phyloP scores from a whole-genome alignment of 2,113 vertebrate genomes.

The Todiramphus chloris region DNA sequence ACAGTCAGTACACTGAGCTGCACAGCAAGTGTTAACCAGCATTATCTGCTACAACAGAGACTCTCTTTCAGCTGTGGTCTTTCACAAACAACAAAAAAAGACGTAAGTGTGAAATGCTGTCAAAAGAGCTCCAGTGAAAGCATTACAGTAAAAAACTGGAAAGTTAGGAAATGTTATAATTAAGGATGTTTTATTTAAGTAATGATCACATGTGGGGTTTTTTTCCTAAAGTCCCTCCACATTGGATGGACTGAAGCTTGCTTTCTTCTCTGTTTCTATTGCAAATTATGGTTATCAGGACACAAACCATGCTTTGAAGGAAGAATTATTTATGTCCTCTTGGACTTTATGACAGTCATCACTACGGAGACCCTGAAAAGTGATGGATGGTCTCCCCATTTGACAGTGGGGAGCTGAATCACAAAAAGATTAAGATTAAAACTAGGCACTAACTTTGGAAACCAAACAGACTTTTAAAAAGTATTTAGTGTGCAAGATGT shows the following conservation, averaged over 20 bases:
- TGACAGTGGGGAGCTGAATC: not conserved
- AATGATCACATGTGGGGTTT: not conserved
- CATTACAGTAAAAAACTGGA: not conserved
- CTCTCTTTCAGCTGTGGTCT: slow-evolving; percentile 14
- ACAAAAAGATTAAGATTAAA: not conserved
- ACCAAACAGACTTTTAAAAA: not conserved
- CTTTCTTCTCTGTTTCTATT: not conserved
- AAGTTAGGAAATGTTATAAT: not conserved
- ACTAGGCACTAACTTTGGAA: not conserved
- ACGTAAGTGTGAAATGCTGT: not conserved
- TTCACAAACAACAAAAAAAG: slow-evolving; percentile 1
- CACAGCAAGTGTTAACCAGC: not conserved
- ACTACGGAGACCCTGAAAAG: not conserved
- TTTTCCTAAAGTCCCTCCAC: not conserved
- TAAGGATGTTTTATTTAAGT: not conserved
- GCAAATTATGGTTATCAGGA: not conserved
- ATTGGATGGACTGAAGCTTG: not conserved
- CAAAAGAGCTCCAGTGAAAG: not conserved
- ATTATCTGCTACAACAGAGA: not conserved
- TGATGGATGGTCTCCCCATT: not conserved
- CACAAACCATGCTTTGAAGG: not conserved
- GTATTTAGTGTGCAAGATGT: not conserved
- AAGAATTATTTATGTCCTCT: not conserved
- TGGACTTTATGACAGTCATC: not conserved
- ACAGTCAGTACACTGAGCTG: not conserved